phyloP scores from a whole-genome alignment of 2,888 invertebrate species.

The Abrostola triplasia region DNA sequence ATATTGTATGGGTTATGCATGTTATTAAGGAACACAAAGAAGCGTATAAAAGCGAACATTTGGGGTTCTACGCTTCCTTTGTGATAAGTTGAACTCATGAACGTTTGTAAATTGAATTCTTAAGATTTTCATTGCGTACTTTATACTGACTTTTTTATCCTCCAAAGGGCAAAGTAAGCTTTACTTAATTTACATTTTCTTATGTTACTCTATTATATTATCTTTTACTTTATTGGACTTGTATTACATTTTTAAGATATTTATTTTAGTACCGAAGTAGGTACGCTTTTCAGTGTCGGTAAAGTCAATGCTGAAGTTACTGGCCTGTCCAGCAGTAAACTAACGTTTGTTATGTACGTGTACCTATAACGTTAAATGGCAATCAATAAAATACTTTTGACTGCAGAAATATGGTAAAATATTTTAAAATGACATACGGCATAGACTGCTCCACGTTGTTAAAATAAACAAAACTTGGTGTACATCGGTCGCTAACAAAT shows the following conservation, averaged over 20 bases:
- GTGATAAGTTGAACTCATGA: neutral
- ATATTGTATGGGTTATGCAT: conserved; percentile 14
- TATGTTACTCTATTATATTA: no score
- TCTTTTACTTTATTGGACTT: no score
- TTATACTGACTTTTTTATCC: neutral
- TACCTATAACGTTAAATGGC: neutral
- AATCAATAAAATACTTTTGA: conserved; percentile 24
- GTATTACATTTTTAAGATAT: neutral
- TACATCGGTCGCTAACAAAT: conserved; percentile 77
- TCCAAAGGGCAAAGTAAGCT: neutral
- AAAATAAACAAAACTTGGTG: conserved; percentile 70
- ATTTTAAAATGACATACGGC: conserved; percentile 35
- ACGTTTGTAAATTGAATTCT: neutral
- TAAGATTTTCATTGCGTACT: conserved; percentile 6
- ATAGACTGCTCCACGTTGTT: conserved; percentile 48
- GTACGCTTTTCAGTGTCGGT: neutral
- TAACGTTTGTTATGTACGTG: neutral
- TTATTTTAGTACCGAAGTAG: neutral
- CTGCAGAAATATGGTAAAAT: conserved; percentile 22
- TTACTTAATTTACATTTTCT: neutral
- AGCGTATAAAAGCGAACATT: conserved; percentile 8
- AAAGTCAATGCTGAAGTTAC: neutral
- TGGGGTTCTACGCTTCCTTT: neutral
- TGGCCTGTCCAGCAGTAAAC: neutral
- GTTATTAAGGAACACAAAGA: conserved; percentile 26